These are phyloP conservation scores for Polydrusus pterygomalis DNA, from an alignment of 2,888 invertebrate genomes.

Conservation along the genomic window DNA sequence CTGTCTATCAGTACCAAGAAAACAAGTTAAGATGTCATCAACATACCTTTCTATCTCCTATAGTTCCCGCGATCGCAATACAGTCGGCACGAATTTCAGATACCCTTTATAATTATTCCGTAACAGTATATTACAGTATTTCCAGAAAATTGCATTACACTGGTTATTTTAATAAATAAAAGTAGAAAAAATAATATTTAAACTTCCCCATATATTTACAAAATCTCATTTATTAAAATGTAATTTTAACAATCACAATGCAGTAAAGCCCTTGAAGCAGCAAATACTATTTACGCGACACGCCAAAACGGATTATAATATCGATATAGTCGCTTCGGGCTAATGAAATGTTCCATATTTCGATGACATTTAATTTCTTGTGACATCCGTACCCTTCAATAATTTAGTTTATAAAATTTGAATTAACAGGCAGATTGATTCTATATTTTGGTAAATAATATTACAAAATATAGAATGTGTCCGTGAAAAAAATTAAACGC, in stretches of 20 bases:
- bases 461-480: no score
- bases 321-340: conserved; percentile 11
- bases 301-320: conserved; percentile 19
- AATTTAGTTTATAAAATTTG: conserved; percentile 2
- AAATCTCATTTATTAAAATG: neutral
- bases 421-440: neutral
- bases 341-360: conserved; percentile 12
- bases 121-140: no score
- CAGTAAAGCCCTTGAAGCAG: neutral
- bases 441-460: neutral
- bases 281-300: conserved; percentile 6
- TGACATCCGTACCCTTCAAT: conserved; percentile 4
- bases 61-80: no score
- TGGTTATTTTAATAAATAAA: no score
- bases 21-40: no score
- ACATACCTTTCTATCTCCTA: no score
- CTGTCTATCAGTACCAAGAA: no score
- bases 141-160: no score
- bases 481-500: no score
- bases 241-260: conserved; percentile 11
- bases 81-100: no score
- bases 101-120: no score
- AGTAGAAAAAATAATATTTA: no score
- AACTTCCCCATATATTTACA: conserved; percentile 1
- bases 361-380: conserved; percentile 23